Evolutionary conservation across 2,888 invertebrate genomes (phyloP), one percentile per base, ranked within the genome.

Genomic region (Rambutsinella grinnellia): DNA sequence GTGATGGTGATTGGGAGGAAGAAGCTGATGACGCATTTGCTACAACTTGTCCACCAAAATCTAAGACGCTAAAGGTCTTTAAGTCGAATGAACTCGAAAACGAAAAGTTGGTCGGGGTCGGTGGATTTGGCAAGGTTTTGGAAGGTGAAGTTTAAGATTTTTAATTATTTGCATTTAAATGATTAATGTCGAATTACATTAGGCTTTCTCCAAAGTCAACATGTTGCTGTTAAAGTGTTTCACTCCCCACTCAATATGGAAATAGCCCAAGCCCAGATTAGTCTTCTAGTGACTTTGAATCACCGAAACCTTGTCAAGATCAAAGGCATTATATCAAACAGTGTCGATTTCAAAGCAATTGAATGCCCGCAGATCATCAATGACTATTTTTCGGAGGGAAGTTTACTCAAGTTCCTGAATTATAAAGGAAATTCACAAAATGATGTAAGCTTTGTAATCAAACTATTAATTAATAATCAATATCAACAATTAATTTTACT

Each of bases 281-380:
- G 3, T 10, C 17, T 17, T 17, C 27, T 76, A 13, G 69, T 36
- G 47, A 19, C 44, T 19, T n/a, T 76, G 13, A 63, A 54, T 19
- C 69, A 76, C 24, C 23, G 76, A 51, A 76, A 76, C 17, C 24
- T 76, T 21, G 76, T 76, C 1, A 21, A 47, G 3, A 13, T 76
- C 3, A 21, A 53, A 21, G 76, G 76, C 2, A 54, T 76, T 27
- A 15, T 69, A n/a, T n/a, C n/a, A n/a, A n/a, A n/a, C n/a, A n/a
- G n/a, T n/a, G n/a, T n/a, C n/a, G n/a, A n/a, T 51, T 21, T 26
- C 26, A 23, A 21, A 24, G 21, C 44, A 36, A 23, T 51, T 1
- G 79, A 71, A 15, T 67, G 74, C 10, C 78, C 79, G 13, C 60
- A 60, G 23, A 36, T 79, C 46, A 44, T 79, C 6, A 51, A 71